A percentile compares a stretch with the other conserved stretches of the same genome.
These are phyloP conservation scores for Trichosurus vulpecula DNA, from an alignment of 2,797 vertebrate genomes.

Conservation along the genomic window DNA sequence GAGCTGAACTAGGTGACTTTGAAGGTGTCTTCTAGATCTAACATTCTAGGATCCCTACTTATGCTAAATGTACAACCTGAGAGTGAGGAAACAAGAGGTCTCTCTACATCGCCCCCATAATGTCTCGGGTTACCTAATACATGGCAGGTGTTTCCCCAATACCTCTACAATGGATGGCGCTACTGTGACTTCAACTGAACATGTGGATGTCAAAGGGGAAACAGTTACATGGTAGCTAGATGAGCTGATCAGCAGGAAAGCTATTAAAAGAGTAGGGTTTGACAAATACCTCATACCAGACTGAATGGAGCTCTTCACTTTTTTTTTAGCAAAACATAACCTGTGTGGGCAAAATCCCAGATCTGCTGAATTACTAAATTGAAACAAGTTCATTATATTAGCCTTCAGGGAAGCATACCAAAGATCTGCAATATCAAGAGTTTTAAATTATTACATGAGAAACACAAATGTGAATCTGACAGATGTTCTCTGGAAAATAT, in stretches of 20 bases:
- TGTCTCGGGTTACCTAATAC: constrained; percentile 1
- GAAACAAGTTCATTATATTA: constrained; percentile 74
- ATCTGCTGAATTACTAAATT: constrained; percentile 74
- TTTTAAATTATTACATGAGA: constrained; percentile 62
- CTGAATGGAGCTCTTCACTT: not conserved
- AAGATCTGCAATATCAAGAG: constrained; percentile 63
- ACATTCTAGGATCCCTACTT: not conserved
- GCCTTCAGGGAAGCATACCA: constrained; percentile 67
- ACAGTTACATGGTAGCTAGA: not conserved
- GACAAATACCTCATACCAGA: not conserved
- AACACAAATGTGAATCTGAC: constrained; percentile 64
- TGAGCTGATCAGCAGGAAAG: not conserved
- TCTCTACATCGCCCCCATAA: not conserved
- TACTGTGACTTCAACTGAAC: not conserved
- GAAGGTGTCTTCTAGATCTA: not conserved
- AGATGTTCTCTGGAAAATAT: constrained; percentile 30
- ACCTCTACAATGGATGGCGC: not conserved
- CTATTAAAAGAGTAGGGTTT: not conserved
- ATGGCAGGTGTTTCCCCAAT: not conserved
- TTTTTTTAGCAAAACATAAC: constrained; percentile 70
- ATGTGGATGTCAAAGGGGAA: constrained; percentile 3
- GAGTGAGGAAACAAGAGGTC: not conserved
- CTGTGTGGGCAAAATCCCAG: constrained; percentile 71
- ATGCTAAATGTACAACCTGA: not conserved
- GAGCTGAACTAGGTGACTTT: not conserved